These are phyloP conservation scores for Hippocampus mohnikei DNA, from an alignment of 2,113 vertebrate genomes.

Conservation along the genomic window DNA sequence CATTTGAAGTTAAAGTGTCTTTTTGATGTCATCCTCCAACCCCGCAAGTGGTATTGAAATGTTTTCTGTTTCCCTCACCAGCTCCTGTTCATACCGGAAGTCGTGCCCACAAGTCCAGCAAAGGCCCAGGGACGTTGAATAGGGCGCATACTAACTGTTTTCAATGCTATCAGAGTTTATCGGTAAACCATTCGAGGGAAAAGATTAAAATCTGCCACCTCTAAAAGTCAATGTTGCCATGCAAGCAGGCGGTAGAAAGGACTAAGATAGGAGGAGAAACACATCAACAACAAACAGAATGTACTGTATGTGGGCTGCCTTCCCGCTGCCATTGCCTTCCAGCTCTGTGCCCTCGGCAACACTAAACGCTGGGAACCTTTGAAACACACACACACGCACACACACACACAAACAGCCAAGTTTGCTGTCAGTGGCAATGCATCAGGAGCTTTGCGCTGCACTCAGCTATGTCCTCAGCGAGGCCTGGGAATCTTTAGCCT, in stretches of 20 bases:
- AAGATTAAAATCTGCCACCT: slow-evolving; percentile 9
- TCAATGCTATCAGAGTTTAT: neutral
- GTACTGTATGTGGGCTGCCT: slow-evolving; percentile 45
- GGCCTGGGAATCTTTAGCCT: slow-evolving; percentile 24
- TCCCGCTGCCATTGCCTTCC: slow-evolving; percentile 42
- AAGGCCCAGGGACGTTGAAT: too few relatives aligned
- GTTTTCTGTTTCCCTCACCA: too few relatives aligned
- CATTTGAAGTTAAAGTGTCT: too few relatives aligned
- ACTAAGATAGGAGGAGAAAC: slow-evolving; percentile 28
- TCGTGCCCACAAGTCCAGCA: too few relatives aligned
- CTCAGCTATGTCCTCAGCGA: slow-evolving; percentile 6
- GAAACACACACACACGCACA: slow-evolving; percentile 30
- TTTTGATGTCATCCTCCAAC: too few relatives aligned
- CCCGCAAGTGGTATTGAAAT: too few relatives aligned
- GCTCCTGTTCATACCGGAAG: too few relatives aligned
- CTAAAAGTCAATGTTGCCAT: slow-evolving; percentile 1
- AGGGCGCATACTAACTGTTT: too few relatives aligned
- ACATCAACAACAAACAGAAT: slow-evolving; percentile 35
- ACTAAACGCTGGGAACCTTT: slow-evolving; percentile 41
- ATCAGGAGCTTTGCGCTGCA: slow-evolving; percentile 33
- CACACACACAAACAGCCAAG: slow-evolving; percentile 12
- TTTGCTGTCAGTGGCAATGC: slow-evolving; percentile 32
- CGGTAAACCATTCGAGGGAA: neutral
- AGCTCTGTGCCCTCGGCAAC: slow-evolving; percentile 43
- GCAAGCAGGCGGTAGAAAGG: neutral